Conservation (phyloP, 2,113 vertebrate species). For the Aegotheles bennettii region DNA sequence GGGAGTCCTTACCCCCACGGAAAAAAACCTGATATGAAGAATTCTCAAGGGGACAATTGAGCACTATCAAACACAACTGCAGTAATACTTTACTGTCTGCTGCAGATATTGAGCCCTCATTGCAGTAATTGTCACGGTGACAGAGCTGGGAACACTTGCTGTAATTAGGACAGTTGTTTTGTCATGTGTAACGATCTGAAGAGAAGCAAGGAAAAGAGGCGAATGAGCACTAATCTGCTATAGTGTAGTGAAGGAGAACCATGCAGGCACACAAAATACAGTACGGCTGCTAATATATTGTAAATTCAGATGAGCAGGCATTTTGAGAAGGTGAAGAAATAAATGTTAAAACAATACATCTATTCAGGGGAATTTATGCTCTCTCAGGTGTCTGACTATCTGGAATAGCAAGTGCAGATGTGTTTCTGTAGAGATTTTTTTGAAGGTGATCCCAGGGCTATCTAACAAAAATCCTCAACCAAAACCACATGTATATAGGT, state of each 20-base stretch:
- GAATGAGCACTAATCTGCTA: slow-evolving; percentile 63
- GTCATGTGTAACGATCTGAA: slow-evolving; percentile 74
- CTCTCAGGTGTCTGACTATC: slow-evolving; percentile 4
- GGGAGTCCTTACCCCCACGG: neutral
- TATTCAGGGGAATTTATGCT: slow-evolving; percentile 24
- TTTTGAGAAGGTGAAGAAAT: slow-evolving; percentile 31
- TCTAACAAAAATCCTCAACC: neutral
- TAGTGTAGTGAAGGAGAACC: slow-evolving; percentile 35
- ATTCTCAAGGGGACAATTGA: slow-evolving; percentile 65
- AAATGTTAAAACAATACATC: slow-evolving; percentile 49
- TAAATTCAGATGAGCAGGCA: slow-evolving; percentile 49
- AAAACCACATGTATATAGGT: neutral
- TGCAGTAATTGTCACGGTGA: slow-evolving; percentile 68
- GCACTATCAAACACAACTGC: slow-evolving; percentile 62
- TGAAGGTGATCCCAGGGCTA: neutral
- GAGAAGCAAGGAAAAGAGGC: slow-evolving; percentile 64
- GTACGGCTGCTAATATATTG: neutral
- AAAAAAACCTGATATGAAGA: neutral
- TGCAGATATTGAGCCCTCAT: slow-evolving; percentile 66
- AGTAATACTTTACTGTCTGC: slow-evolving; percentile 66
- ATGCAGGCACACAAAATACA: neutral
- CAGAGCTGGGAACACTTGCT: slow-evolving; percentile 68
- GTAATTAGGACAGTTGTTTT: slow-evolving; percentile 74
- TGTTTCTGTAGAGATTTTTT: neutral
- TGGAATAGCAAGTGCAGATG: slow-evolving; percentile 22